phyloP scores from a whole-genome alignment of 64 coral and sea anemone genomes.

The Dendrophyllia cribrosa region DNA sequence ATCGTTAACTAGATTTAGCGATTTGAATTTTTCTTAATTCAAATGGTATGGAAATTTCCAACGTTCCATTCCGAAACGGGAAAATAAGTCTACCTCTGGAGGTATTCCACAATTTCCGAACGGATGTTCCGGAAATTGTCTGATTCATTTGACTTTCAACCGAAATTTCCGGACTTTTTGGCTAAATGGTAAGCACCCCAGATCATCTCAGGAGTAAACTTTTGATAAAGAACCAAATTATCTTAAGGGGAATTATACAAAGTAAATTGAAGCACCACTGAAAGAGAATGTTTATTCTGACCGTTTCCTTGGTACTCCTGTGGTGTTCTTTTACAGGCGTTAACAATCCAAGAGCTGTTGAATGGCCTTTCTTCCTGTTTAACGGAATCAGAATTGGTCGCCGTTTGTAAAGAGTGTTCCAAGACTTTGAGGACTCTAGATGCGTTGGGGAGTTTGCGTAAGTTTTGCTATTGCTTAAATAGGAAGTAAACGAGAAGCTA shows the following conservation, averaged over 20 bases:
- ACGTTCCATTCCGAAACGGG: too few relatives aligned
- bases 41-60: too few relatives aligned
- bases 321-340: slow-evolving; percentile 43
- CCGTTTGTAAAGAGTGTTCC: slow-evolving; percentile 88
- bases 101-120: too few relatives aligned
- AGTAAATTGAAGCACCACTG: neutral
- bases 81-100: too few relatives aligned
- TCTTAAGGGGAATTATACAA: neutral
- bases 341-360: slow-evolving; percentile 65
- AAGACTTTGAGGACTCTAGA: slow-evolving; percentile 89
- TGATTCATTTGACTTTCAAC: too few relatives aligned
- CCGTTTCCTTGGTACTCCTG: neutral
- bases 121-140: too few relatives aligned
- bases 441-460: slow-evolving; percentile 90
- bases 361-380: slow-evolving; percentile 51
- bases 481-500: too few relatives aligned
- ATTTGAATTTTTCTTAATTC: too few relatives aligned
- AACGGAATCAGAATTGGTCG: slow-evolving; percentile 70
- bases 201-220: neutral
- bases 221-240: neutral
- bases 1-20: too few relatives aligned
- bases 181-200: too few relatives aligned
- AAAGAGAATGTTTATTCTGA: neutral
- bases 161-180: too few relatives aligned
- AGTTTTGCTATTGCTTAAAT: neutral